A percentile compares a stretch with the other conserved stretches of the same genome.
phyloP scores from a whole-genome alignment of 2,113 vertebrate genomes.

The Blennius ocellaris region DNA sequence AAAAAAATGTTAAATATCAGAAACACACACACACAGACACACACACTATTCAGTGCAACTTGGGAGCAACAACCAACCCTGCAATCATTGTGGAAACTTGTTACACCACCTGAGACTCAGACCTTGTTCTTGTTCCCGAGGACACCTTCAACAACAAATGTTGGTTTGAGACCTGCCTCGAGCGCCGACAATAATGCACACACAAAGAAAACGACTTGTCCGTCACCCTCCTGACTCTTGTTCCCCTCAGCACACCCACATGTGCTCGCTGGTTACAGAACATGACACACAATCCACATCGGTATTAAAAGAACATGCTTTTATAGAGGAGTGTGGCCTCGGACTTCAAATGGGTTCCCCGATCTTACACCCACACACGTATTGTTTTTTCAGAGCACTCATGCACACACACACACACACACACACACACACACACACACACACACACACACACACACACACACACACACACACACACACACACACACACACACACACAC shows the following conservation, averaged over 20 bases:
- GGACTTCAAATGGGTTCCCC: slow-evolving; percentile 23
- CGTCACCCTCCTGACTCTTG: slow-evolving; percentile 34
- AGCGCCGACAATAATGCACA: slow-evolving; percentile 44
- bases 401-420: no score
- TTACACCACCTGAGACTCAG: no score
- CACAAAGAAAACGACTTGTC: slow-evolving; percentile 25
- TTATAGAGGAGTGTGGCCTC: not conserved
- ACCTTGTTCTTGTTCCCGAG: no score
- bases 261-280: slow-evolving; percentile 35
- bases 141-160: no score
- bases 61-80: no score
- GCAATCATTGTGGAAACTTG: no score
- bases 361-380: slow-evolving; percentile 4
- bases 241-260: slow-evolving; percentile 8
- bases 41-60: no score
- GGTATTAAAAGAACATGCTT: not conserved
- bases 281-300: slow-evolving; percentile 9
- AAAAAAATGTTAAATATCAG: no score
- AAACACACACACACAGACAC: not conserved
- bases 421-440: not conserved
- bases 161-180: slow-evolving; percentile 14
- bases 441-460: slow-evolving; percentile 21
- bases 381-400: not conserved
- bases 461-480: no score
- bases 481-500: no score